Conservation (phyloP, 2,797 vertebrate genomes). For the Uromys caudimaculatus region DNA sequence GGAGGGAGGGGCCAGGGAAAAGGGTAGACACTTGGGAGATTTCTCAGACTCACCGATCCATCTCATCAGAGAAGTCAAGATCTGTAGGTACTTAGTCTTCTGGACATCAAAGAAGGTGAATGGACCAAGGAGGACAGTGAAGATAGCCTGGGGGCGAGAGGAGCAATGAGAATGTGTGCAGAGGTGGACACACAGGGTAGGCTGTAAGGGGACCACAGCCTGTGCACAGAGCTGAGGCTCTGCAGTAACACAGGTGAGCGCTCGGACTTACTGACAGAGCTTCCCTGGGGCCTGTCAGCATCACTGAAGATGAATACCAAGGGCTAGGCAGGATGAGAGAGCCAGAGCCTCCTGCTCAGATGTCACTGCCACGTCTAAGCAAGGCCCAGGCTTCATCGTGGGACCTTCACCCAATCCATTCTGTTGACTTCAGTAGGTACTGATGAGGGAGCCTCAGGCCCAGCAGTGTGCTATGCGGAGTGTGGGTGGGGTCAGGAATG, state of each 20-base stretch:
- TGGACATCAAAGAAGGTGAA: conserved; percentile 98
- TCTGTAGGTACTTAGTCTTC: conserved; percentile 99
- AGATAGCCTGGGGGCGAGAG: conserved; percentile 88
- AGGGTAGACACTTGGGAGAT: neutral
- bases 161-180: neutral
- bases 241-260: conserved; percentile 21
- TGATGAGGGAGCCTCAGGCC: fast-evolving
- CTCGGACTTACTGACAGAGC: conserved; percentile 23
- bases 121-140: conserved; percentile 94
- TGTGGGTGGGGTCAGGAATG: fast-evolving
- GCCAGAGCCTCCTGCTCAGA: neutral
- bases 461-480: fast-evolving
- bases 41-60: conserved; percentile 95
- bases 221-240: fast-evolving
- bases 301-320: neutral
- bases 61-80: conserved; percentile 97
- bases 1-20: fast-evolving
- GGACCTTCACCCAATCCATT: fast-evolving
- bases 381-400: conserved; percentile 32
- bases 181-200: fast-evolving
- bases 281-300: conserved; percentile 55
- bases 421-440: neutral
- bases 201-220: fast-evolving
- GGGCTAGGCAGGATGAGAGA: conserved; percentile 26
- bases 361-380: conserved; percentile 27